Evolutionary conservation across 2,113 vertebrate species (phyloP), one percentile per base, ranked within the genome.

Genomic region (Oplegnathus fasciatus): DNA sequence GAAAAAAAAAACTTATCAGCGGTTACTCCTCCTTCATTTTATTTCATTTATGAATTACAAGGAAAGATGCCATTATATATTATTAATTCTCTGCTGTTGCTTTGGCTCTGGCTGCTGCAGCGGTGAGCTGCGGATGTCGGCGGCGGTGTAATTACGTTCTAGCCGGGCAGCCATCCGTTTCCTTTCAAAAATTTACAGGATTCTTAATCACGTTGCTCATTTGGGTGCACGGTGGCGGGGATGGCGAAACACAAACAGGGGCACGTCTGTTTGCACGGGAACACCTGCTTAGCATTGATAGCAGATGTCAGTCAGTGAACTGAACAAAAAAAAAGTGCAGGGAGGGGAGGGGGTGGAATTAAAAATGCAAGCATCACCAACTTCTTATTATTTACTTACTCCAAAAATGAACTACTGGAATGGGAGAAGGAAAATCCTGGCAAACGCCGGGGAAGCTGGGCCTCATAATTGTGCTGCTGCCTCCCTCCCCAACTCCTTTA

Each of bases 121-220:
- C 93, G 87, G 92, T 82, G 92, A 91, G 93, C 96, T 97, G 96
- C 96, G 97, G 98, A 99, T 98, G 97, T 97, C 95, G 95, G 90
- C 95, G 96, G 96, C 94, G 94, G 97, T 97, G 97, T 99, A 99
- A 99, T 98, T 98, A 99, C 96, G 98, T 98, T 99, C 97, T 97
- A 97, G 97, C 96, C 96, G 97, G 97, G 97, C 97, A 99, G 97
- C 97, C 98, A 99, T 98, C 97, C 98, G 98, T 98, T 98, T 97
- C 97, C 97, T 98, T 98, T 98, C 97, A 98, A 98, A 99, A 98
- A 98, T 98, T 97, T 98, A 98, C 98, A 98, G 97, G 98, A 98
- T 98, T 97, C 97, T 98, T 99, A 99, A 99, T 99, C 97, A 98
- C 95, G 95, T 96, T 98, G 97, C 97, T 97, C 97, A 98, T 98